Percentiles rank a stretch among this genome's conserved stretches.
Conservation (phyloP, 2,113 vertebrate genomes). For the human region GRCh38 chr4:76310501-76311000, state of each 20-base stretch:
- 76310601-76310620: not conserved
- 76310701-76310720: not conserved
- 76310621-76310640: not conserved
- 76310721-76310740: not conserved
- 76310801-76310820: not conserved
- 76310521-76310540: not conserved
- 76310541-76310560: not conserved
- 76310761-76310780: not conserved
- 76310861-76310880: not conserved
- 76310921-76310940: not conserved
- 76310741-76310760: not conserved
- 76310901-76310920: not conserved
- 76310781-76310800: not conserved
- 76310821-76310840: not conserved
- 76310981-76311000: not conserved
- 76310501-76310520: not conserved
- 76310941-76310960: not conserved
- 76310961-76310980: not conserved
- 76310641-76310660: not conserved
- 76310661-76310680: not conserved
- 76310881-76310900: not conserved
- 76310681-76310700: not conserved
- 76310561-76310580: not conserved
- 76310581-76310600: not conserved
- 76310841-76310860: not conserved